Evolutionary conservation across 92 coral and sea anemone genomes (phyloP).

Genomic region (Zoanthus sansibaricus): DNA sequence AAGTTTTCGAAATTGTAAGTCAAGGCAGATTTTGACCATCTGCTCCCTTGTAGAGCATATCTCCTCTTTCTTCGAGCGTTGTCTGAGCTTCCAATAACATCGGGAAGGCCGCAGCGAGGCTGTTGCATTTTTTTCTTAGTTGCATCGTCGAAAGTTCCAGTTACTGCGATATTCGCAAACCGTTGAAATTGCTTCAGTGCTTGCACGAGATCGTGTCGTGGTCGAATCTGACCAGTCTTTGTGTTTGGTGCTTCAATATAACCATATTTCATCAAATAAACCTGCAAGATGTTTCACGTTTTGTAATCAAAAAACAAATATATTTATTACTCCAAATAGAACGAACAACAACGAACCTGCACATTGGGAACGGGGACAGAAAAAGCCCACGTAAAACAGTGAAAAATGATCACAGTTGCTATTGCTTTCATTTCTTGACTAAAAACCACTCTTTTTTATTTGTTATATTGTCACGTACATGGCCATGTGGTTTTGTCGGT

Average conservation of each 20-base stretch:
- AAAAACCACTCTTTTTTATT: neutral
- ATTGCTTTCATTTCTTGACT: neutral
- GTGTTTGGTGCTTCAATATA: slow-evolving; percentile 20
- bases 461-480: neutral
- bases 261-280: slow-evolving; percentile 20
- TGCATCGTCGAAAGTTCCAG: slow-evolving; percentile 52
- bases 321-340: neutral
- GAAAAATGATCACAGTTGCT: neutral
- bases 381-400: neutral
- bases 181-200: slow-evolving; percentile 42
- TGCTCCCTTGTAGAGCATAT: slow-evolving; percentile 70
- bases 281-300: neutral
- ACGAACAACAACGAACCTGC: neutral
- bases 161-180: slow-evolving; percentile 15
- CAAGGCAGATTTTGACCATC: slow-evolving; percentile 67
- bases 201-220: slow-evolving; percentile 2
- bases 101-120: slow-evolving; percentile 70
- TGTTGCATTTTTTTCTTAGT: slow-evolving; percentile 43
- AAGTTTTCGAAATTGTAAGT: slow-evolving; percentile 74
- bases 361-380: slow-evolving; percentile 6
- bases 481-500: slow-evolving; percentile 1
- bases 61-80: slow-evolving; percentile 54
- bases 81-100: slow-evolving; percentile 61
- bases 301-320: neutral
- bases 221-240: slow-evolving; percentile 27